Evolutionary conservation across 2,888 invertebrate genomes (phyloP).

Genomic region (Ochropacha duplaris): DNA sequence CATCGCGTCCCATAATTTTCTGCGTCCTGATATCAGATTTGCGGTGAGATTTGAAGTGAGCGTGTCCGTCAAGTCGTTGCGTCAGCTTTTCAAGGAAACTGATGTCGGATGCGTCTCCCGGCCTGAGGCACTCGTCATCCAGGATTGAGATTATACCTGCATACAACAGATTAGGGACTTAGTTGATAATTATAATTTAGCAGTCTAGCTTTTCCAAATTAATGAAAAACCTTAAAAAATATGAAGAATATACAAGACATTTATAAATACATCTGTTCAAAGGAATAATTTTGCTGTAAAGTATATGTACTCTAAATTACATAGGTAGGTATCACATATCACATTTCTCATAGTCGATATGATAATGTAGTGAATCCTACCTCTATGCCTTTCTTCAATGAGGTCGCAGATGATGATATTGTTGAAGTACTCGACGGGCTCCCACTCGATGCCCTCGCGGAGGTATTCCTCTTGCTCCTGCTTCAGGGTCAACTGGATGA

Average conservation of each 20-base stretch:
- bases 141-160: constrained; percentile 90
- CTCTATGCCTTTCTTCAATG: constrained; percentile 94
- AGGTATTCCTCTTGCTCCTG: constrained; percentile 97
- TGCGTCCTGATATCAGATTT: constrained; percentile 90
- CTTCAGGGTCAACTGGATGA: constrained; percentile 94
- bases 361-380: constrained; percentile 55
- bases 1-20: constrained; percentile 92
- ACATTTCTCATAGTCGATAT: too few relatives aligned
- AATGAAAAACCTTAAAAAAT: too few relatives aligned
- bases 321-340: too few relatives aligned
- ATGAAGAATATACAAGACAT: too few relatives aligned
- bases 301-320: too few relatives aligned
- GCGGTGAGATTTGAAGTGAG: constrained; percentile 92
- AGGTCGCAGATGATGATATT: constrained; percentile 97
- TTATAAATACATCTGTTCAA: too few relatives aligned
- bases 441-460: constrained; percentile 96
- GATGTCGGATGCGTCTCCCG: constrained; percentile 92
- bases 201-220: too few relatives aligned
- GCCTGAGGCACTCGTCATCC: constrained; percentile 96
- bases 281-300: too few relatives aligned
- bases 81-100: constrained; percentile 93
- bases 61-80: constrained; percentile 87
- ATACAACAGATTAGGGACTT: constrained; percentile 7
- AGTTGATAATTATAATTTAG: background rate
- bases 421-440: constrained; percentile 94